Evolutionary conservation across 1,140 invertebrate species (phyloP).

Genomic region (Brachionus paranguensis): DNA sequence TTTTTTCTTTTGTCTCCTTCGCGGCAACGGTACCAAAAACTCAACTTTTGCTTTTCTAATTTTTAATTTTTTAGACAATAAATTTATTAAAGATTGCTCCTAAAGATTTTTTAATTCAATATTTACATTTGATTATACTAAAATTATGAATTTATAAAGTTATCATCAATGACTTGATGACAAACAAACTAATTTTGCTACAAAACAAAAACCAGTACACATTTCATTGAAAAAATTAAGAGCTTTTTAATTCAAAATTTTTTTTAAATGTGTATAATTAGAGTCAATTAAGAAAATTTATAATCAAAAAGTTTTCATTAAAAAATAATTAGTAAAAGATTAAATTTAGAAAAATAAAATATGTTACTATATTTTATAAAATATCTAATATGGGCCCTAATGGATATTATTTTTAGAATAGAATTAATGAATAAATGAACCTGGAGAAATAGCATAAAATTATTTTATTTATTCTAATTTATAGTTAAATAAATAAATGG

Average conservation of each 20-base stretch:
- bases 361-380: too few species aligned
- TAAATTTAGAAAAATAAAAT: too few species aligned
- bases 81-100: neutral
- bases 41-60: neutral
- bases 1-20: neutral
- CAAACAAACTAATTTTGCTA: neutral
- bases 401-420: too few species aligned
- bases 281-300: neutral
- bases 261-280: neutral
- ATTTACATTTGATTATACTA: neutral
- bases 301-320: too few species aligned
- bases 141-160: neutral
- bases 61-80: neutral
- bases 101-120: neutral
- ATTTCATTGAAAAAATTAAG: neutral
- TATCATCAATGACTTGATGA: neutral
- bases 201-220: neutral
- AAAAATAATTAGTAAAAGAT: too few species aligned
- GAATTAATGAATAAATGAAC: too few species aligned
- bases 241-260: too few species aligned
- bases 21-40: too few species aligned
- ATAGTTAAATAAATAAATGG: too few species aligned
- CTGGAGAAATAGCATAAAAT: too few species aligned
- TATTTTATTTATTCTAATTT: too few species aligned
- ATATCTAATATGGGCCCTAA: too few species aligned